Evolutionary conservation across 1,140 invertebrate genomes (phyloP), one percentile per base, ranked within the genome.

Genomic region (Ruditapes philippinarum): DNA sequence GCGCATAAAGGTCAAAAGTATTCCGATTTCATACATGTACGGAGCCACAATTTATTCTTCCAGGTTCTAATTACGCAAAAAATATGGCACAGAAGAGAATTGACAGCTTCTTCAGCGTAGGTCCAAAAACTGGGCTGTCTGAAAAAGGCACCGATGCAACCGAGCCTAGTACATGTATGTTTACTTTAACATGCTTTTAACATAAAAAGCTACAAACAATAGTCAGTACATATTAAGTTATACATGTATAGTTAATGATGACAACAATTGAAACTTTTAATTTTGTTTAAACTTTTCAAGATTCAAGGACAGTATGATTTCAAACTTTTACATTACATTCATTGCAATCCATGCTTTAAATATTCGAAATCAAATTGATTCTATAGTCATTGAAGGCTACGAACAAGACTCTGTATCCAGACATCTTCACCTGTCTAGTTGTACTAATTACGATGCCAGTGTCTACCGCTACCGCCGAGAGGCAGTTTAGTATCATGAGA

Each of bases 311-410:
- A 54, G 51, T 54, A 54, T 54, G n/a, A 54, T 54, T 54, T 54
- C 51, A 54, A 54, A 54, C 51, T 12, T 54, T 54, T 54, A 54
- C 51, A 54, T 54, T 54, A 54, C 51, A 54, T 54, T 54, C 62
- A 68, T 68, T 68, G 11, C 62, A 14, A 25, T 11, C 25, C 62
- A 68, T 68, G 62, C 62, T 68, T 68, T 68, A 68, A 68, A 68
- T 68, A 68, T 68, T 68, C 62, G 62, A 68, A 68, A 68, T 68
- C 62, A 68, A 68, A 68, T 68, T 68, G 62, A 68, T 68, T 68
- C 62, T 68, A 68, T 68, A 68, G 62, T 68, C 62, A 68, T n/a
- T n/a, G n/a, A n/a, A n/a, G n/a, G n/a, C n/a, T n/a, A n/a, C n/a
- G n/a, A n/a, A n/a, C n/a, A n/a, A n/a, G 33, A 62, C 54, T 65